Evolutionary conservation across 2,113 vertebrate species (phyloP).

Genomic region (Mormyrus lacerda): DNA sequence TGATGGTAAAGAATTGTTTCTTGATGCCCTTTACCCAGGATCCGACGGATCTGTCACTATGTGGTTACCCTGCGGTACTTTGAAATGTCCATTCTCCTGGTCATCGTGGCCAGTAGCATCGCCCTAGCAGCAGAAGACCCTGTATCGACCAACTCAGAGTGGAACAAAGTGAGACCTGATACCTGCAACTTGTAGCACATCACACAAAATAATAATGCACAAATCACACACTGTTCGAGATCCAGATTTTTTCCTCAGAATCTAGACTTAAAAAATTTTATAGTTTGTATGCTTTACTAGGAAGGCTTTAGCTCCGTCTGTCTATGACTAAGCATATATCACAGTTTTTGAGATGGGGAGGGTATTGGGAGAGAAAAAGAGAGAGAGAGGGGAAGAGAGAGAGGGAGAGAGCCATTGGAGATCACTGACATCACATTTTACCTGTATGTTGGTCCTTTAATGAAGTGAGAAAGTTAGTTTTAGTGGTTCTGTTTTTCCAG

Average conservation of each 20-base stretch:
- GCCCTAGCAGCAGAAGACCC: conserved; percentile 92
- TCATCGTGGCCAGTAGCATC: conserved; percentile 97
- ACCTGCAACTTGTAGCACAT: background rate
- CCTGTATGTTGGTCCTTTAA: background rate
- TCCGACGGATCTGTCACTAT: conserved; percentile 89
- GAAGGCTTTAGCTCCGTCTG: background rate
- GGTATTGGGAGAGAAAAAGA: background rate
- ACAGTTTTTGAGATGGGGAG: background rate
- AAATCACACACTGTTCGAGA: background rate
- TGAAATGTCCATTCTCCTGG: conserved; percentile 96
- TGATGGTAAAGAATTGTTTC: background rate
- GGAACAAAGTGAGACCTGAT: conserved; percentile 76
- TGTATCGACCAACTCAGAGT: conserved; percentile 84
- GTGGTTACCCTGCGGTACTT: conserved; percentile 93
- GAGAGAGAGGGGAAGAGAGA: background rate
- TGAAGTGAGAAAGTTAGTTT: background rate
- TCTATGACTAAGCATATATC: background rate
- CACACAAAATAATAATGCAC: background rate
- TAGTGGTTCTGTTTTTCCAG: background rate
- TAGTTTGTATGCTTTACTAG: background rate
- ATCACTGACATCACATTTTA: background rate
- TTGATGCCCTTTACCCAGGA: conserved; percentile 49
- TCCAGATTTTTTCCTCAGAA: background rate
- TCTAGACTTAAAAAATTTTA: background rate
- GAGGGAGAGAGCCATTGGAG: background rate